Evolutionary conservation across 2,113 vertebrate species (phyloP).

Genomic region (Sinocyclocheilus maitianheensis): DNA sequence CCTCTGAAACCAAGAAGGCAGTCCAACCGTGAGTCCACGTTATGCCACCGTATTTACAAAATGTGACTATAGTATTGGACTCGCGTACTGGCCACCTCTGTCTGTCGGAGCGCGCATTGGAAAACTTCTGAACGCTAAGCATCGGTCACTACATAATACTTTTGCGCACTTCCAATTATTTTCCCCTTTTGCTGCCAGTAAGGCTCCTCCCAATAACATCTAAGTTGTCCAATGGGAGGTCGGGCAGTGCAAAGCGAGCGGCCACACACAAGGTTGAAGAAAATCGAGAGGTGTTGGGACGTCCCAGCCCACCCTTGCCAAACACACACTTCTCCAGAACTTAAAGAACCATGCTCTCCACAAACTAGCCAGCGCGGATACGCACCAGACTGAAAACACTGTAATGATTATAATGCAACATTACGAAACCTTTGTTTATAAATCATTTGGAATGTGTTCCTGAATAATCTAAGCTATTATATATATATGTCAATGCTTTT

Average conservation of each 20-base stretch:
- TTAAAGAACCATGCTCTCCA: not conserved
- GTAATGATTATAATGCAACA: not conserved
- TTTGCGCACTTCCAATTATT: constrained; percentile 68
- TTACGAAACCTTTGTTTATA: not conserved
- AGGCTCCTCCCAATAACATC: constrained; percentile 76
- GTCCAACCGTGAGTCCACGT: constrained; percentile 44
- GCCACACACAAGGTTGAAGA: constrained; percentile 75
- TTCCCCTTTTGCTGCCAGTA: constrained; percentile 61
- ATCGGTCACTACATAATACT: constrained; percentile 92
- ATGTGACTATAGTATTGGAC: constrained; percentile 47
- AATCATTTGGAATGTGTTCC: not conserved
- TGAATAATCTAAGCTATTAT: not conserved
- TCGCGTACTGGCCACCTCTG: constrained; percentile 76
- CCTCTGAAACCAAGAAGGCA: constrained; percentile 48
- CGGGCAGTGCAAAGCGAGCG: constrained; percentile 60
- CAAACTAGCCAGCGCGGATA: constrained; percentile 1
- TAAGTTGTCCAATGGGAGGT: constrained; percentile 77
- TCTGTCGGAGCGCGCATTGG: constrained; percentile 80
- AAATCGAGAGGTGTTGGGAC: constrained; percentile 68
- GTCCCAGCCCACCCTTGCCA: constrained; percentile 69
- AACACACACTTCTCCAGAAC: constrained; percentile 51
- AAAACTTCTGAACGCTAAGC: constrained; percentile 93
- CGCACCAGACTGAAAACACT: not conserved
- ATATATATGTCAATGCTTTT: no score
- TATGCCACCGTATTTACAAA: constrained; percentile 30